Percentiles rank a stretch among this genome's conserved stretches.
Evolutionary conservation across 2,888 invertebrate genomes (phyloP).

Genomic region (Meta bourneti): DNA sequence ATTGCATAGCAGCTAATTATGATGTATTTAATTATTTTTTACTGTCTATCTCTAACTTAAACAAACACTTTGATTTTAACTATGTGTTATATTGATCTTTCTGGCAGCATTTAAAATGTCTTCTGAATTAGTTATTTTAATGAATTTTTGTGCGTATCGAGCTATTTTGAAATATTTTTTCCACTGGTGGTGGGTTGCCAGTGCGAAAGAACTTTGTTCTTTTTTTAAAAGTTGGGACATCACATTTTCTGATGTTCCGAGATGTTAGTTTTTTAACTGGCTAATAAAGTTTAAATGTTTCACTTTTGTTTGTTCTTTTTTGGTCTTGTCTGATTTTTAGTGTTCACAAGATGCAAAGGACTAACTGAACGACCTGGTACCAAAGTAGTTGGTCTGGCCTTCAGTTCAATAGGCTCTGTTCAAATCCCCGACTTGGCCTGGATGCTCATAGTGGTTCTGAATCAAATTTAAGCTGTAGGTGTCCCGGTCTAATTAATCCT

Average conservation of each 20-base stretch:
- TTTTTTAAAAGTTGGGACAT: conserved; percentile 30
- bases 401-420: too few relatives aligned
- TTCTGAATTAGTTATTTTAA: conserved; percentile 29
- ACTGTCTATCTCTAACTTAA: conserved; percentile 6
- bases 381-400: too few relatives aligned
- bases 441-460: too few relatives aligned
- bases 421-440: too few relatives aligned
- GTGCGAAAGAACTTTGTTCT: conserved; percentile 38
- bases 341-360: too few relatives aligned
- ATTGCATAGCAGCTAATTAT: conserved; percentile 38
- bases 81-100: conserved; percentile 16
- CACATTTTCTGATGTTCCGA: conserved; percentile 2
- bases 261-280: conserved; percentile 49
- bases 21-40: conserved; percentile 38
- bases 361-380: too few relatives aligned
- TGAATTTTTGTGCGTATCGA: conserved; percentile 23
- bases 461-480: too few relatives aligned
- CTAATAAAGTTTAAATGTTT: conserved; percentile 65
- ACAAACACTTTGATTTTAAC: conserved; percentile 60
- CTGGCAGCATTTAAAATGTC: conserved; percentile 36
- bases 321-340: neutral
- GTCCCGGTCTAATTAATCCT: too few relatives aligned
- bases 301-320: neutral
- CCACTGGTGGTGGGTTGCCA: conserved; percentile 73
- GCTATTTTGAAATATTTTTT: conserved; percentile 39